phyloP scores from a whole-genome alignment of 30 jellyfish, hydroid and myxozoan species.

The Pseudorhiza aurosa region DNA sequence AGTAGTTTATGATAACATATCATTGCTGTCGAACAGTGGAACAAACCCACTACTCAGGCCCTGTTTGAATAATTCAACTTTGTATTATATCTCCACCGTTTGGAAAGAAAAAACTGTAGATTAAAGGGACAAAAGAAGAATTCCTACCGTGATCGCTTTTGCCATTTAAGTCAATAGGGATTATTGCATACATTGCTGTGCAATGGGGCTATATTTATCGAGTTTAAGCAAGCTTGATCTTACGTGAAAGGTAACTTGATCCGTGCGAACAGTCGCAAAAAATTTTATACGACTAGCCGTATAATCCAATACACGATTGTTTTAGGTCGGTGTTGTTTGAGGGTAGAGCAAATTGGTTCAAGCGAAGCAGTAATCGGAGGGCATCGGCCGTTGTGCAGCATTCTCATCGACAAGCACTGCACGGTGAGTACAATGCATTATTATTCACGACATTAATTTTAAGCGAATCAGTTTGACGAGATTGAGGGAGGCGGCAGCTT shows the following conservation, averaged over 20 bases:
- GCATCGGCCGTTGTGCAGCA: constrained; percentile 10
- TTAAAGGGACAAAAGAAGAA: background rate
- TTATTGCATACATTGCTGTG: background rate
- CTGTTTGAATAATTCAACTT: background rate
- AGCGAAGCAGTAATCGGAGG: background rate
- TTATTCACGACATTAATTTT: background rate
- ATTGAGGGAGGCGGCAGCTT: no score
- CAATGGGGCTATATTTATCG: constrained; percentile 21
- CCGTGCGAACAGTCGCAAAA: constrained; percentile 24
- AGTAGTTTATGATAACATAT: background rate
- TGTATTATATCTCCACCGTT: background rate
- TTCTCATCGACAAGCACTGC: background rate
- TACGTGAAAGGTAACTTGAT: constrained; percentile 25
- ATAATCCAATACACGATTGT: constrained; percentile 9
- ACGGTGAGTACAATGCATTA: constrained; percentile 20
- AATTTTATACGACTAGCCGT: constrained; percentile 6
- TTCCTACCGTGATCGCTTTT: constrained; percentile 10
- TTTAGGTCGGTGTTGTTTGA: constrained; percentile 45
- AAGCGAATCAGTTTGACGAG: constrained; percentile 4
- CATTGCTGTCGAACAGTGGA: background rate
- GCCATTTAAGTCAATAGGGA: constrained; percentile 18
- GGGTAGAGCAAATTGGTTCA: constrained; percentile 8
- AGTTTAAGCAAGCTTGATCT: constrained; percentile 27
- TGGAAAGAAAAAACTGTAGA: background rate
- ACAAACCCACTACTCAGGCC: background rate